A percentile compares a stretch with the other conserved stretches of the same genome.
Conservation (phyloP, 2,113 vertebrate genomes). For the Numida meleagris region DNA sequence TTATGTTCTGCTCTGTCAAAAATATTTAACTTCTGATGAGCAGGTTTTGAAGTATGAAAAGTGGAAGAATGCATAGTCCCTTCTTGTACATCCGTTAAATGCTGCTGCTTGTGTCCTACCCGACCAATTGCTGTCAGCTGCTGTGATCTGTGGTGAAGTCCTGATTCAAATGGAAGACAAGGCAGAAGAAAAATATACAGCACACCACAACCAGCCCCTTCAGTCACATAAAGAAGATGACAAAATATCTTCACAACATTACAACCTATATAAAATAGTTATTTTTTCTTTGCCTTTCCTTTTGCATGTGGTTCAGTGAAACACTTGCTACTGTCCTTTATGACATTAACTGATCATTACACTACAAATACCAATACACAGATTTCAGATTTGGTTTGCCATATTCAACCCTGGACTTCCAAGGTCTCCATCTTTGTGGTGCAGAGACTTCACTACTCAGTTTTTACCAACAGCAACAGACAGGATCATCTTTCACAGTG, state of each 20-base stretch:
- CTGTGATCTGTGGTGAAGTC: background rate
- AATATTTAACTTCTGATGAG: conserved; percentile 41
- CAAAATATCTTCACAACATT: background rate
- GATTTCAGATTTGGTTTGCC: background rate
- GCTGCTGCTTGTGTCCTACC: background rate
- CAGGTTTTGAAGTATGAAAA: background rate
- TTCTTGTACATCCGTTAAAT: background rate
- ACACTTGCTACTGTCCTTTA: background rate
- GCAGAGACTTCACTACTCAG: background rate
- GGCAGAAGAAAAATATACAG: background rate
- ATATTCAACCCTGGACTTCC: background rate
- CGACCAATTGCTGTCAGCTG: background rate
- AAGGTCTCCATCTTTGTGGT: background rate
- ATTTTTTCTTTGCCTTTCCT: conserved; percentile 4
- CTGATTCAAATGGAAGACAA: background rate
- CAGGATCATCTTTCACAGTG: background rate
- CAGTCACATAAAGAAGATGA: background rate
- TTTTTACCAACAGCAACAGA: background rate
- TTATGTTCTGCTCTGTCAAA: conserved; percentile 55
- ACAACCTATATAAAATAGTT: background rate
- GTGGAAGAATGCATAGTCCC: background rate
- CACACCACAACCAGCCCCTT: background rate
- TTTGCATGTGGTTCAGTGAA: conserved; percentile 3
- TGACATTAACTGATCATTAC: background rate
- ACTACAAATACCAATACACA: background rate